Percentiles rank a stretch among this genome's conserved stretches.
phyloP scores from a whole-genome alignment of 2,888 invertebrate genomes.

The Euplagia quadripunctaria region DNA sequence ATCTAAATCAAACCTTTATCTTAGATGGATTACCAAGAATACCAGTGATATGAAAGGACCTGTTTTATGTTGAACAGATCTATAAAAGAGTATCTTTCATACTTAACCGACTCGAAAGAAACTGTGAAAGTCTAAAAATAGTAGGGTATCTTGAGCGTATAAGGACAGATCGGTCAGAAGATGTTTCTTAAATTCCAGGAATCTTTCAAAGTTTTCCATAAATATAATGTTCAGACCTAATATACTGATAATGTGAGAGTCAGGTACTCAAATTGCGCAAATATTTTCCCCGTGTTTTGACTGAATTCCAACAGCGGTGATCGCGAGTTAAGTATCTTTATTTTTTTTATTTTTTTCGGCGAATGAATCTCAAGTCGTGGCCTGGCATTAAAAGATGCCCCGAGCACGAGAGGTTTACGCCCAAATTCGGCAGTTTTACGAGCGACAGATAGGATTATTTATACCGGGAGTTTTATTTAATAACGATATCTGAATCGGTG shows the following conservation, averaged over 20 bases:
- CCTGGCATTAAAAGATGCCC: constrained; percentile 51
- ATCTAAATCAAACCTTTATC: too few relatives aligned
- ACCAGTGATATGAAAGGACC: too few relatives aligned
- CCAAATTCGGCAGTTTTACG: constrained; percentile 76
- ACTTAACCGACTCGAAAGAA: too few relatives aligned
- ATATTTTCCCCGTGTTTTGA: constrained; percentile 8
- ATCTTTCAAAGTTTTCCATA: background rate
- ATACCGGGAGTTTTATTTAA: constrained; percentile 75
- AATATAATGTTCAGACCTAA: background rate
- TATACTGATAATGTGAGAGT: background rate
- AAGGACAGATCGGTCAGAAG: background rate
- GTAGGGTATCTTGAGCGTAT: too few relatives aligned
- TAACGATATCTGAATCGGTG: constrained; percentile 75
- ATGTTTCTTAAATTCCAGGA: background rate
- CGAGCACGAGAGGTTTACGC: constrained; percentile 59
- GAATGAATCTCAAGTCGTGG: constrained; percentile 53
- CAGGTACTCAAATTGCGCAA: background rate
- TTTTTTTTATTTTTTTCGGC: constrained; percentile 42
- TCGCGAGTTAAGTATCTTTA: constrained; percentile 6
- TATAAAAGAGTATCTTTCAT: too few relatives aligned
- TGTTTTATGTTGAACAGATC: too few relatives aligned
- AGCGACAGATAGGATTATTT: constrained; percentile 74
- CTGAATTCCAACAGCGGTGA: background rate
- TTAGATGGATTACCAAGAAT: too few relatives aligned
- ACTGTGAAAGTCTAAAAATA: too few relatives aligned